Evolutionary conservation across 2,888 invertebrate genomes (phyloP).

Genomic region (Stenodera caucasica): DNA sequence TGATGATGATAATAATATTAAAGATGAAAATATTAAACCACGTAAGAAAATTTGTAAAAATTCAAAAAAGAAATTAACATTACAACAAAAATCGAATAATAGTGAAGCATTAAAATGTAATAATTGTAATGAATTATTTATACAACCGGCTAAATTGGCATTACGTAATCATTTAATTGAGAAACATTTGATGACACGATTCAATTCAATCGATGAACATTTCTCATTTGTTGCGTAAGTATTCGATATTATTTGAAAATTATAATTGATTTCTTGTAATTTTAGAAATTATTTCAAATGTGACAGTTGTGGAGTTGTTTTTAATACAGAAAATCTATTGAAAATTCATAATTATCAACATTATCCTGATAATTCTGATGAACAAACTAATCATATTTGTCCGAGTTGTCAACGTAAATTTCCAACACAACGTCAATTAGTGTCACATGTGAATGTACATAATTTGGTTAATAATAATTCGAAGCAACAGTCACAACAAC

Average conservation of each 20-base stretch:
- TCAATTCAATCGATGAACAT: conserved; percentile 41
- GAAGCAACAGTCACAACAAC: not conserved
- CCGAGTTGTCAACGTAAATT: conserved; percentile 47
- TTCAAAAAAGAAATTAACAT: conserved; percentile 10
- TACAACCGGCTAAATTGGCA: conserved; percentile 39
- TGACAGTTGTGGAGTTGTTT: conserved; percentile 38
- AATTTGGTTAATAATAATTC: conserved; percentile 32
- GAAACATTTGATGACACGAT: conserved; percentile 40
- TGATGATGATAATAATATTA: conserved; percentile 44
- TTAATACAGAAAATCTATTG: conserved; percentile 42
- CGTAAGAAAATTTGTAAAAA: conserved; percentile 39
- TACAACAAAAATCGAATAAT: conserved; percentile 27
- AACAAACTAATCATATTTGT: conserved; percentile 44
- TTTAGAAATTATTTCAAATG: conserved; percentile 42
- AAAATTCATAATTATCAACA: conserved; percentile 47
- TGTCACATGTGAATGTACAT: conserved; percentile 42
- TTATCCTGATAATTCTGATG: conserved; percentile 41
- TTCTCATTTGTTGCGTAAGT: conserved; percentile 45
- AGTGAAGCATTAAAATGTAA: conserved; percentile 46
- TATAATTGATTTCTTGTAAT: conserved; percentile 4
- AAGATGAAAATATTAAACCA: conserved; percentile 43
- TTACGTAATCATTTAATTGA: conserved; percentile 44
- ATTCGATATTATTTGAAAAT: conserved; percentile 3
- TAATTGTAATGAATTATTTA: conserved; percentile 44
- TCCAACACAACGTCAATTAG: conserved; percentile 44